These are phyloP conservation scores for Monodelphis domestica DNA, from an alignment of 2,797 vertebrate species.

Conservation along the genomic window DNA sequence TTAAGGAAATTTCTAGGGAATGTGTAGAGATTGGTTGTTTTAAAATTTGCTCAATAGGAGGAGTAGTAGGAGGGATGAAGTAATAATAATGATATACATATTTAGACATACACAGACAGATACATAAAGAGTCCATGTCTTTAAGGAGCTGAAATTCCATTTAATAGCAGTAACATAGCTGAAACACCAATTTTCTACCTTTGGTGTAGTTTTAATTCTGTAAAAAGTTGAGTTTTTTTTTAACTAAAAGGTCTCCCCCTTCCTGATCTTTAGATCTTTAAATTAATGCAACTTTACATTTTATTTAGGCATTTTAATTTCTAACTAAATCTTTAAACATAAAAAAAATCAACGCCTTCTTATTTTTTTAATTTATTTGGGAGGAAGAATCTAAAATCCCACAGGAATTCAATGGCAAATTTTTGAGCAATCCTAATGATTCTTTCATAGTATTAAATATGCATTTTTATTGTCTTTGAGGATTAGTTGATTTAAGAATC, in stretches of 20 bases:
- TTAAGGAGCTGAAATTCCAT: neutral
- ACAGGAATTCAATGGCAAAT: neutral
- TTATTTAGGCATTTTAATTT: neutral
- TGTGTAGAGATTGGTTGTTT: neutral
- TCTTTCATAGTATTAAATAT: neutral
- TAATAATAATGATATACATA: neutral
- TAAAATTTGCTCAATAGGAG: neutral
- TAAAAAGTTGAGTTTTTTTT: neutral
- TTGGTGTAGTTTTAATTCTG: neutral
- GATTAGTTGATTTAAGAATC: neutral
- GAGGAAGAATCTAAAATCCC: neutral
- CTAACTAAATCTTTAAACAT: neutral
- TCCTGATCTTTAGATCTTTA: neutral
- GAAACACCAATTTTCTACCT: neutral
- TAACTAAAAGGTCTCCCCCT: neutral
- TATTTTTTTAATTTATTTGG: neutral
- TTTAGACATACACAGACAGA: too few relatives aligned
- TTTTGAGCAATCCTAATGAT: neutral
- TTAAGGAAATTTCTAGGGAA: neutral
- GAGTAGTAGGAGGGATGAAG: neutral
- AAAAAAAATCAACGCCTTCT: neutral
- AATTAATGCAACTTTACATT: neutral
- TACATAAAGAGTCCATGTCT: too few relatives aligned
- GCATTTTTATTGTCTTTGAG: neutral
- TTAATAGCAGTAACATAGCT: neutral